Base-by-base conservation (phyloP, 2,113 vertebrate genomes). In the Ophiodon elongatus region DNA sequence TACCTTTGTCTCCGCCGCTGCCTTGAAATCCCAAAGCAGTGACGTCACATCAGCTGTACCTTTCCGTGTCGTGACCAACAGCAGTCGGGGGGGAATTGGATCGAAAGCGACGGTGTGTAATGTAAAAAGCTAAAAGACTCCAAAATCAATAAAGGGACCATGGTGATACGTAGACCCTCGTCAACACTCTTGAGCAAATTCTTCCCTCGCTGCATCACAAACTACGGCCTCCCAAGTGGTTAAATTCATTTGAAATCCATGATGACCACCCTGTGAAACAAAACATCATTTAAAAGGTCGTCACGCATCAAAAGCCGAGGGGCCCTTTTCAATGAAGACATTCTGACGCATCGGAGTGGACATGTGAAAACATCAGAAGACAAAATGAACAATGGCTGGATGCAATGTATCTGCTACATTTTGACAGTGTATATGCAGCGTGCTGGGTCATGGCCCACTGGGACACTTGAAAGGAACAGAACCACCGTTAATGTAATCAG, bases 1-100 rank as follows among this genome's bases (percentile, higher is more conserved):
- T 76, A 85, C 64, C 73, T 86, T 77, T 85, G 62, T 88, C 9
- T 59, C 76, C 56, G 45, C 6, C 6, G 7, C 79, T 21, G 80
- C 68, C 60, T 74, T 70, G 78, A 74, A 82, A 82, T 81, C 31
- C 78, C 37, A 19, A 70, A 82, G 27, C 2, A 1, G 39, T 56
- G 62, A 84, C 37, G 52, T 84, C 68, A 57, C 71, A 63, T 27
- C 2, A 35, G 11, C 64, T 65, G 27, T n/a, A 85, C 50, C 65
- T 85, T 63, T 72, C 39, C 63, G 56, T 59, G 59, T 50, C 31
- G 25, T 56, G 54, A 79, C 43, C 27, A 64, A 35, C 43, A 80
- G 45, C 15, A 11, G 8, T 33, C 45, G 4, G 31, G 4, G 64
- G 59, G 15, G 41, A 41, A 65, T 2, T 11, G 43, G 7, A 79